These are phyloP conservation scores for Notarius quadriscutis DNA, from an alignment of 2,113 vertebrate species.

Conservation along the genomic window DNA sequence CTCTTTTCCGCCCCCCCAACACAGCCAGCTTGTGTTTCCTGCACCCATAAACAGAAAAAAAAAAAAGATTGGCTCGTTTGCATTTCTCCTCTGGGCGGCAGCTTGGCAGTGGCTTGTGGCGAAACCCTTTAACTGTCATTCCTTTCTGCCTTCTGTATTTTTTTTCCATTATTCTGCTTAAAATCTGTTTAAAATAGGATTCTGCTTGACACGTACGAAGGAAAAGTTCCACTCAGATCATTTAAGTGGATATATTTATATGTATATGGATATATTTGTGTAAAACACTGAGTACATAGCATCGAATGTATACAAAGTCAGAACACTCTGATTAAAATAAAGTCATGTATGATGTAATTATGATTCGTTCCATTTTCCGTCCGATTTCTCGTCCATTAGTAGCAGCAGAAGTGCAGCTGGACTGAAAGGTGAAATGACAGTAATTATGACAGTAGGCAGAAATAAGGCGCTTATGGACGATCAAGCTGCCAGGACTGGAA, in stretches of 20 bases:
- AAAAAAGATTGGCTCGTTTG: conserved; percentile 90
- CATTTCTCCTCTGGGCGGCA: conserved; percentile 89
- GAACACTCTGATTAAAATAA: not conserved
- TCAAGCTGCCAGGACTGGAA: conserved; percentile 36
- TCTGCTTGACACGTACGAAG: not conserved
- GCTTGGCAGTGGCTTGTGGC: conserved; percentile 76
- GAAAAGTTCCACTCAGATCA: not conserved
- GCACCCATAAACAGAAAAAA: conserved; percentile 94
- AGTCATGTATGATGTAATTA: too few relatives aligned
- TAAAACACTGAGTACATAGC: not conserved
- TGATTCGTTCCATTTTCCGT: not conserved
- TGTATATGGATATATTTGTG: not conserved
- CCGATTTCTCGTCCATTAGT: not conserved
- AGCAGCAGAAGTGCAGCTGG: not conserved
- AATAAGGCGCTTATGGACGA: conserved; percentile 38
- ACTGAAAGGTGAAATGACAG: conserved; percentile 28
- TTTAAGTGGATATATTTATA: not conserved
- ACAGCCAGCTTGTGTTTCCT: conserved; percentile 86
- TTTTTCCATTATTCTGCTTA: not conserved
- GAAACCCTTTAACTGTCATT: conserved; percentile 56
- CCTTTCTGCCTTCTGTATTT: not conserved
- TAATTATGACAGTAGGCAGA: conserved; percentile 40
- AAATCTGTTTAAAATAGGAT: not conserved
- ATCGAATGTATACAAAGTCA: not conserved
- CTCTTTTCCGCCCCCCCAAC: conserved; percentile 36